Evolutionary conservation across 2,888 invertebrate genomes (phyloP), one percentile per base, ranked within the genome.

Genomic region (Emesis russula): DNA sequence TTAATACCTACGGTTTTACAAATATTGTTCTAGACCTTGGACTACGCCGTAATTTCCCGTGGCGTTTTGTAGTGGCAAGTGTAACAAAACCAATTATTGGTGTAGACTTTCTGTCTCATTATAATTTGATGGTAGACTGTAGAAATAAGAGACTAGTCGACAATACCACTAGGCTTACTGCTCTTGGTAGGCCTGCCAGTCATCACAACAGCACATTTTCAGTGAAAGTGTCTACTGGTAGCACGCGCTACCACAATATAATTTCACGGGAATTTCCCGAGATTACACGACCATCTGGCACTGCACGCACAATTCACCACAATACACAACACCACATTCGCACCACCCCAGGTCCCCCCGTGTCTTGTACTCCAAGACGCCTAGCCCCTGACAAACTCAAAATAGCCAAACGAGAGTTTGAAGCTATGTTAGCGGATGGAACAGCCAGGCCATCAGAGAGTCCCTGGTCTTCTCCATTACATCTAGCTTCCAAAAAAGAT

Each of bases 81-180:
- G 94, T 96, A 0, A 81, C 94, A 0, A 94, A 90, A 38, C 95
- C 96, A 0, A 96, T 96, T 13, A 96, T 96, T n/a, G 95, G 96
- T 0, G 95, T 92, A 5, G 95, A 96, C 85, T 96, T 96, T 77
- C 80, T 96, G 13, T 70, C 70, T 0, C 87, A 93, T 68, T 96
- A 90, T 79, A 88, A 90, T 13, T 84, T 96, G 0, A 80, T 96
- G 0, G 95, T 95, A 0, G 96, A 96, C 66, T 25, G 94, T 2
- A 79, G 86, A 5, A 89, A 94, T 44, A 66, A 66, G 77, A 81
- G 89, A 1, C 71, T 96, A 0, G 36, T 94, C 1, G 89, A 86
- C 31, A 76, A 70, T 75, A 41, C 76, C 1, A 89, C 89, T 15
- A 38, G 78, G 0, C 15, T 83, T 13, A 44, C 44, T 9, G 36